A percentile compares a stretch with the other conserved stretches of the same genome.
phyloP scores from a whole-genome alignment of 2,888 invertebrate genomes.

The Rutpela maculata region DNA sequence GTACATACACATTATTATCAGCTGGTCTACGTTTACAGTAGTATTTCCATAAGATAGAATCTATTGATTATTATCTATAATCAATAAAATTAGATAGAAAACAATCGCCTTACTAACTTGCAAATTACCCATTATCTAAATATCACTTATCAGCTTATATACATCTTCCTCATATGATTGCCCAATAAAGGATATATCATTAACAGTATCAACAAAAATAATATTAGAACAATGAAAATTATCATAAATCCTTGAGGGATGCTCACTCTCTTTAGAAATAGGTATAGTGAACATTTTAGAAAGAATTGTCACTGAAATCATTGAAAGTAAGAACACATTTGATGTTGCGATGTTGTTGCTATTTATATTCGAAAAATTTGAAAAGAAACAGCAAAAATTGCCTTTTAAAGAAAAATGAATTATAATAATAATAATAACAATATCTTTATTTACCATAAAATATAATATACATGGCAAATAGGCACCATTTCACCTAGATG shows the following conservation, averaged over 20 bases:
- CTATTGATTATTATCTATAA: neutral
- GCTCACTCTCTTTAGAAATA: neutral
- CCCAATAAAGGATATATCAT: slow-evolving; percentile 1
- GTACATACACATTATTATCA: neutral
- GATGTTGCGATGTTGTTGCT: no score
- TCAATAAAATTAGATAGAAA: neutral
- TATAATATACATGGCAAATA: no score
- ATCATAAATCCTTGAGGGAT: neutral
- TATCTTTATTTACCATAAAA: no score
- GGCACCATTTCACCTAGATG: no score
- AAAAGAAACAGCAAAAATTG: no score
- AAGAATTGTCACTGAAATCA: no score
- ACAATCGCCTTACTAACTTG: neutral
- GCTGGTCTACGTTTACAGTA: neutral
- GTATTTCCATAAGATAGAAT: neutral
- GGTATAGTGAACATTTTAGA: no score
- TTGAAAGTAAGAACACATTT: no score
- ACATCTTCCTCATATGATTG: neutral
- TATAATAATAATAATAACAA: no score
- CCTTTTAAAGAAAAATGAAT: no score
- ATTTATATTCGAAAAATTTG: no score
- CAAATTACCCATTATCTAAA: neutral
- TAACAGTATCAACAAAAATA: neutral
- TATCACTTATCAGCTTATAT: neutral
- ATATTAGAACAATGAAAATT: neutral